Evolutionary conservation across 2,113 vertebrate species (phyloP), one percentile per base, ranked within the genome.

Genomic region (Bubalus kerabau): DNA sequence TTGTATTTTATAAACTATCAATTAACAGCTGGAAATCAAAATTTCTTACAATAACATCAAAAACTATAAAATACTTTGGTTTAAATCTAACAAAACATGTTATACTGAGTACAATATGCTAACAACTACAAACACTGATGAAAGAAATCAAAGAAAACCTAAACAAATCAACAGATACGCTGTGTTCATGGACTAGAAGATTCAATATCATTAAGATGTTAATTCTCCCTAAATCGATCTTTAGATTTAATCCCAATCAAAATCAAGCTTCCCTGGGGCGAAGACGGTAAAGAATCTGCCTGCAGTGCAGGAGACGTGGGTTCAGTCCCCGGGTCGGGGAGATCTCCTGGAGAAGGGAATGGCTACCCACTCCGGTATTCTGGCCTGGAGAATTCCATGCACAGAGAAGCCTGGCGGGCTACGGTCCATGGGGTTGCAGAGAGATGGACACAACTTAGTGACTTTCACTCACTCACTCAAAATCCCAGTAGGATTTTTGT

Each of bases 1-100:
- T 43, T 90, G 4, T 90, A 48, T 81, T 89, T 94, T 83, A 90
- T n/a, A 56, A 32, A 50, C 80, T 71, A 87, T 13, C 26, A 83
- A 90, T 40, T 43, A 83, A 90, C 54, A 82, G 52, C 13, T 52
- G 23, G 16, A 90, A 82, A 84, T 62, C 1, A 21, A 60, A 74
- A 48, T 1, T 60, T 71, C 60, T 48, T 52, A 92, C 40, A 83
- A 21, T 40, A 46, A 26, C 83, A 94, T n/a, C 89, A 82, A 89
- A 93, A 83, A 15, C 30, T 15, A 83, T 36, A 24, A 74, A 74
- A 82, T 71, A 64, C 40, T 87, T 59, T 32, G 32, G 16, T 26
- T 52, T 78, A 90, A 95, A 81, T 76, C 48, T 87, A 89, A 94
- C 43, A 85, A 71, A 94, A 59, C 57, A 26, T 80, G 11, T 71